Percentiles rank a stretch among this genome's conserved stretches.
Conservation (phyloP, 1,140 invertebrate species). For the Ladona fulva region DNA sequence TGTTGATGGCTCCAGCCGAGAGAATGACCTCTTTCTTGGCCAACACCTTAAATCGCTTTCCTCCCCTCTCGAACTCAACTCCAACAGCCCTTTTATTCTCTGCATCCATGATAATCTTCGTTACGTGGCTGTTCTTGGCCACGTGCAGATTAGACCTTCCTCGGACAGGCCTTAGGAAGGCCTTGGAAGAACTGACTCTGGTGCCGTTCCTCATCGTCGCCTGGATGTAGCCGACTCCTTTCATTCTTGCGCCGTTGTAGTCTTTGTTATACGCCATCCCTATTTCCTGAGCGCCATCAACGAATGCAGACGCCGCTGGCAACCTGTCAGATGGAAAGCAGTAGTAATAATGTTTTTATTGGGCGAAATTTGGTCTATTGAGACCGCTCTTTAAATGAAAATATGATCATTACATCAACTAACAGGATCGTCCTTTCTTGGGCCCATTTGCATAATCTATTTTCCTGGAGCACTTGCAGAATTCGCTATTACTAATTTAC, state of each 20-base stretch:
- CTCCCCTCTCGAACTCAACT: slow-evolving; percentile 39
- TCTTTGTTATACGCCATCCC: slow-evolving; percentile 37
- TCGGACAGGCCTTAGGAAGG: slow-evolving; percentile 39
- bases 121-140: slow-evolving; percentile 34
- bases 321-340: no score
- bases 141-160: slow-evolving; percentile 40
- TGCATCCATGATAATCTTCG: slow-evolving; percentile 41
- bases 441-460: no score
- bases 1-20: slow-evolving; percentile 46
- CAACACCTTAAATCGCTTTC: slow-evolving; percentile 30
- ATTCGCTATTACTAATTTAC: no score
- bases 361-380: no score
- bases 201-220: slow-evolving; percentile 40
- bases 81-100: slow-evolving; percentile 41
- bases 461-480: no score
- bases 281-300: slow-evolving; percentile 36
- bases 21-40: slow-evolving; percentile 45
- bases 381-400: no score
- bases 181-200: slow-evolving; percentile 40
- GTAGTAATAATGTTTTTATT: no score
- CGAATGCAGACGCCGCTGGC: slow-evolving; percentile 32
- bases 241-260: slow-evolving; percentile 30
- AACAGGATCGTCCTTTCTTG: no score
- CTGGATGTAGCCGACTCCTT: slow-evolving; percentile 31
- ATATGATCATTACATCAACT: no score